Evolutionary conservation across 2,113 vertebrate genomes (phyloP).

Genomic region (Grammomys surdaster): DNA sequence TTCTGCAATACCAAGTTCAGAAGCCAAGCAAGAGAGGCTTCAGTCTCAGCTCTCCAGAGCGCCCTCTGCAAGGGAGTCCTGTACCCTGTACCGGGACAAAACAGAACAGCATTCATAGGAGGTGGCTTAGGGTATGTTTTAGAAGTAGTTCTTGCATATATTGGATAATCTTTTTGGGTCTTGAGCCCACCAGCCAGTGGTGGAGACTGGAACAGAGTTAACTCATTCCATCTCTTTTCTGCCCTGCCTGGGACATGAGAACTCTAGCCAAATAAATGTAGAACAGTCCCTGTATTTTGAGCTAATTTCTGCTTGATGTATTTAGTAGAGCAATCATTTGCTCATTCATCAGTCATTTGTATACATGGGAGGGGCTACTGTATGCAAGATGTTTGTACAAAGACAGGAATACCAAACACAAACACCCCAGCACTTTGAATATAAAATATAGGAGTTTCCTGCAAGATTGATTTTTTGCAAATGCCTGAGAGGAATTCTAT

Average conservation of each 20-base stretch:
- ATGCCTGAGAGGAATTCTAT: background rate
- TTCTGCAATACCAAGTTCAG: background rate
- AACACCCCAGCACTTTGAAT: background rate
- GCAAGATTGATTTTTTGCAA: background rate
- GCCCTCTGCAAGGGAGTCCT: too few relatives aligned
- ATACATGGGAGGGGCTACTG: background rate
- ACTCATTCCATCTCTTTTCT: background rate
- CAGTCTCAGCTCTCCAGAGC: background rate
- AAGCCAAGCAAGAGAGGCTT: background rate
- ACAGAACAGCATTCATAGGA: background rate
- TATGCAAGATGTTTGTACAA: background rate
- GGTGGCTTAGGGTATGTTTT: background rate
- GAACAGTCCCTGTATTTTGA: background rate
- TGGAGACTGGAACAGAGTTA: background rate
- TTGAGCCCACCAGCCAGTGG: background rate
- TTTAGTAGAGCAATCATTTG: background rate
- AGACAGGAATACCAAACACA: background rate
- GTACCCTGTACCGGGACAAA: background rate
- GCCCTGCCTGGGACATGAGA: background rate
- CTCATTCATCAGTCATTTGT: slow-evolving; percentile 4
- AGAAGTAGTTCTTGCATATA: background rate
- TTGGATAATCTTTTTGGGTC: background rate
- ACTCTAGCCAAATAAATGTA: background rate
- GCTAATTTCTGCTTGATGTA: background rate
- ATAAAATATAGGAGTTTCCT: slow-evolving; percentile 10